Conservation (phyloP, 2,888 invertebrate genomes). For the Cabera pusaria region DNA sequence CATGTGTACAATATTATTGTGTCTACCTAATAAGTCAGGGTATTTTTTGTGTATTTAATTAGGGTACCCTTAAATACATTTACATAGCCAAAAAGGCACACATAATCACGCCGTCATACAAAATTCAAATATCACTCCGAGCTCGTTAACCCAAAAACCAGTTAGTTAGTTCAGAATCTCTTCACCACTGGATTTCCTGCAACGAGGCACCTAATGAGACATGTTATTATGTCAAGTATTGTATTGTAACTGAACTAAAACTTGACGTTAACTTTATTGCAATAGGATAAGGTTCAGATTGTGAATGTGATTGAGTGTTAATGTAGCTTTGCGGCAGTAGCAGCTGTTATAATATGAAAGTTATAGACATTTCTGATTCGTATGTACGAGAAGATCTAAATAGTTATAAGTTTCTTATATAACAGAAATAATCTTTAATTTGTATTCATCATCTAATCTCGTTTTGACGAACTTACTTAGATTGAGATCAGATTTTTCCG, state of each 20-base stretch:
- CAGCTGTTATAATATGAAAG: no score
- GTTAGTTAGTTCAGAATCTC: constrained; percentile 26
- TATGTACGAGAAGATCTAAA: no score
- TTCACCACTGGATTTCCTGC: constrained; percentile 15
- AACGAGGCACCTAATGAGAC: constrained; percentile 30
- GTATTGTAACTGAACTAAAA: constrained; percentile 15
- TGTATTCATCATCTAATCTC: no score
- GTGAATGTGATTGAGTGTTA: not conserved
- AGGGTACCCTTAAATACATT: no score
- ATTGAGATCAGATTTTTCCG: no score
- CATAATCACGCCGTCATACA: not conserved
- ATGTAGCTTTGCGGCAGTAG: not conserved
- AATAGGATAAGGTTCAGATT: not conserved
- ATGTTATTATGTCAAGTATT: constrained; percentile 29
- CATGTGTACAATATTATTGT: no score
- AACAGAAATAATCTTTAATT: no score
- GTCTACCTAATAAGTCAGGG: no score
- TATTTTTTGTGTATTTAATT: no score
- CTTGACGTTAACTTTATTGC: not conserved
- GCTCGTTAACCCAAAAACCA: constrained; percentile 26
- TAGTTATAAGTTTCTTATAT: no score
- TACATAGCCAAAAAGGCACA: constrained; percentile 6
- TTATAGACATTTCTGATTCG: no score
- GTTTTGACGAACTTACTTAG: no score
- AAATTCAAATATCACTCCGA: constrained; percentile 5